These are phyloP conservation scores for Strigops habroptila DNA, from an alignment of 2,113 vertebrate species.

Conservation along the genomic window DNA sequence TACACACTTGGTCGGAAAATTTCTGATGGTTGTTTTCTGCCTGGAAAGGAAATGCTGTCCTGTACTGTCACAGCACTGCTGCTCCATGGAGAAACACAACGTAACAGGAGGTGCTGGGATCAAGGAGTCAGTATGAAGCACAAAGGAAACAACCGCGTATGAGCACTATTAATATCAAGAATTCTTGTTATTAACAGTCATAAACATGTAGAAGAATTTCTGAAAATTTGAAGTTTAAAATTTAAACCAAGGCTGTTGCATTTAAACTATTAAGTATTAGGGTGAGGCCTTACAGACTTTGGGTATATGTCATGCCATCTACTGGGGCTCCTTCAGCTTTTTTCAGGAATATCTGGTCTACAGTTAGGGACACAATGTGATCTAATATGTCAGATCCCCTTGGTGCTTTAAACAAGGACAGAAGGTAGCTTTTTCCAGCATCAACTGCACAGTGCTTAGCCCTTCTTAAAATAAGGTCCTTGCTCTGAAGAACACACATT, in stretches of 20 bases:
- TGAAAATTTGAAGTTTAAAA: background rate
- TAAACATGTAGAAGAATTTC: background rate
- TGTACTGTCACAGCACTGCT: background rate
- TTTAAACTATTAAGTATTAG: background rate
- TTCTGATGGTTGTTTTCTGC: slow-evolving; percentile 1
- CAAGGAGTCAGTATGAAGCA: background rate
- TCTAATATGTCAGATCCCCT: background rate
- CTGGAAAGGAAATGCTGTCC: background rate
- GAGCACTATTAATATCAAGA: background rate
- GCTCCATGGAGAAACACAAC: accelerated
- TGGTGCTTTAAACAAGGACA: background rate
- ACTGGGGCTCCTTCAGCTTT: background rate
- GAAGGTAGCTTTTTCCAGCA: background rate
- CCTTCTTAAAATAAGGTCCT: background rate
- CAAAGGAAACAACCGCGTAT: background rate
- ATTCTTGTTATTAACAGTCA: background rate
- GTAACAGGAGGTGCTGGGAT: background rate
- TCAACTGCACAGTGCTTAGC: background rate
- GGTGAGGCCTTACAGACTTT: background rate
- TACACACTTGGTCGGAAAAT: background rate
- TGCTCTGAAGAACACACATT: background rate
- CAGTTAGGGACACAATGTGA: background rate
- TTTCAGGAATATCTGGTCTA: background rate
- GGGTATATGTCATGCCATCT: background rate
- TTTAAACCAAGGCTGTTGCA: background rate